Conservation (phyloP, 2,888 invertebrate species). For the Hemithea aestivaria region DNA sequence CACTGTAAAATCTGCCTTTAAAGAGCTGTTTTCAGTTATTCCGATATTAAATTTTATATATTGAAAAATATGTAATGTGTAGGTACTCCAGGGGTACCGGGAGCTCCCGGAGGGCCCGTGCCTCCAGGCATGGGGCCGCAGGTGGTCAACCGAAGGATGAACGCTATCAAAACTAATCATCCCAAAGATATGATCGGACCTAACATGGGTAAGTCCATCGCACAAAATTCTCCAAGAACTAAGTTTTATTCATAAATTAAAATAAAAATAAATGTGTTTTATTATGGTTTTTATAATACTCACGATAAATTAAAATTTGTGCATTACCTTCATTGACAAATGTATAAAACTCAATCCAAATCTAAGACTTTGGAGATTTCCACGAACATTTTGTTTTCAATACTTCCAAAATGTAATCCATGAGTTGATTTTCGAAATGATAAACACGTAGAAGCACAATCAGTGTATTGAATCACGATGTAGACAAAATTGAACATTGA, state of each 20-base stretch:
- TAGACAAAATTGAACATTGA: conserved; percentile 32
- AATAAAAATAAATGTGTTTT: conserved; percentile 2
- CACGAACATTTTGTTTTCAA: conserved; percentile 8
- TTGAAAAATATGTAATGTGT: background rate
- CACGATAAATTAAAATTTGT: conserved; percentile 2
- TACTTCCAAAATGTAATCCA: conserved; percentile 10
- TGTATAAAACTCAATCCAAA: conserved; percentile 22
- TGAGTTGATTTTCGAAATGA: conserved; percentile 2
- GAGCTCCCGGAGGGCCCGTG: conserved; percentile 68
- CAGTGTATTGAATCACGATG: conserved; percentile 42
- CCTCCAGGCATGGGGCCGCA: conserved; percentile 75
- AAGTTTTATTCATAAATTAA: too few species aligned
- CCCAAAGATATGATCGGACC: conserved; percentile 89
- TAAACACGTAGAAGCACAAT: conserved; percentile 43
- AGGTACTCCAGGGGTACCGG: conserved; percentile 55
- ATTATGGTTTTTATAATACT: background rate
- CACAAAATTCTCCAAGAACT: too few species aligned
- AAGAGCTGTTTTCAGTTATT: too few species aligned
- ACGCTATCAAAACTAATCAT: conserved; percentile 92
- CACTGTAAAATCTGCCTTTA: too few species aligned
- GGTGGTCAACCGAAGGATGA: conserved; percentile 87
- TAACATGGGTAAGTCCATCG: conserved; percentile 84
- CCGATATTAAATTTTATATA: too few species aligned
- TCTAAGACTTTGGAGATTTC: conserved; percentile 16
- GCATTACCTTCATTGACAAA: conserved; percentile 4